Base-by-base conservation (phyloP, 2,888 invertebrate genomes). In the Stomorhina lunata region DNA sequence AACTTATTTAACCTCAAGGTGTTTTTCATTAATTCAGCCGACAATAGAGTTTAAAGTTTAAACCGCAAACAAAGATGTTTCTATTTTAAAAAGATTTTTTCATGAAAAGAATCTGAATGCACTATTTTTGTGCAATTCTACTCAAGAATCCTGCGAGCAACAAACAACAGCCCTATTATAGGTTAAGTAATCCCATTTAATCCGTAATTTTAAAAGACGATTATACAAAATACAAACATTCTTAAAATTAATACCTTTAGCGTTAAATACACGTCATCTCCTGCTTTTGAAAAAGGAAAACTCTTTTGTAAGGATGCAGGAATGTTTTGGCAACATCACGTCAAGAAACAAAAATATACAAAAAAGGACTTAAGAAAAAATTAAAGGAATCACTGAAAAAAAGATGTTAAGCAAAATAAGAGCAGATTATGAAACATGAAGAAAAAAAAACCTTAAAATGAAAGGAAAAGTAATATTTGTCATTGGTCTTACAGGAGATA, bases 131-230 rank as follows among this genome's bases (percentile, higher is more conserved):
- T 71, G 71, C 71, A 78, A 43, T 27, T 17, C 25, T 45, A 25
- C 27, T 34, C 27, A n/a, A 45, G 37, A 37, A 20, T 45, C 65
- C 32, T 55, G 17, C 55, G 32, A 32, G 17, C 3, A 34, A 15
- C 17, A 22, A 45, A 20, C 12, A n/a, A 25, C 7, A 57, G 43
- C 17, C 34, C 22, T 2, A n/a, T 50, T 79, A 10, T 65, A 53
- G 82, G 82, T 82, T 82, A 82, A 71, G 45, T 79, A 82, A 82
- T 82, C 82, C 43, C 53, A 82, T 82, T 82, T 79, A 82, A 82
- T 79, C 82, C 75, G 65, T 69, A 82, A 82, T 82, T 82, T 82
- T 69, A 57, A 82, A 82, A 82, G 79, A 76, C 69, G 82, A 75
- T 82, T 82, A 80, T 53, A 73, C 32, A 12, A 80, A 72, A 72